These are phyloP conservation scores for Blastomussa wellsi DNA, from an alignment of 92 coral and sea anemone species.

Conservation along the genomic window DNA sequence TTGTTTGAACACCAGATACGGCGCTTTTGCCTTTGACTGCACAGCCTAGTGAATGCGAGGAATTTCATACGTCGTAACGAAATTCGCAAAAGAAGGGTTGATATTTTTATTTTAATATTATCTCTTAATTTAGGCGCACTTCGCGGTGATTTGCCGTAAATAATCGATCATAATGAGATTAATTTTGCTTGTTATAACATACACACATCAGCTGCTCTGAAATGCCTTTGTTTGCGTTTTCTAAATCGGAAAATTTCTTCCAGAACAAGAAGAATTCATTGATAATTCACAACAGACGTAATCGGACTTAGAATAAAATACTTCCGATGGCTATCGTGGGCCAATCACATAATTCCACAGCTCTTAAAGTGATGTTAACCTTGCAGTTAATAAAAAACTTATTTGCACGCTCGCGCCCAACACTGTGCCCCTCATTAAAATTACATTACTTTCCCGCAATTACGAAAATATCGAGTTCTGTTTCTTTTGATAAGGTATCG, in stretches of 20 bases:
- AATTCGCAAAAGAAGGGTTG: conserved; percentile 19
- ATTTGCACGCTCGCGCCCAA: conserved; percentile 32
- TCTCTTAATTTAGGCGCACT: conserved; percentile 32
- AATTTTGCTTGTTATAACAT: conserved; percentile 75
- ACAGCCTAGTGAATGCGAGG: not conserved
- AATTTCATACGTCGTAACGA: conserved; percentile 26
- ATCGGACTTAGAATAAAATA: not conserved
- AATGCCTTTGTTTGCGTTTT: conserved; percentile 55
- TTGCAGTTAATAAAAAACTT: conserved; percentile 21
- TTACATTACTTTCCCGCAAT: conserved; percentile 52
- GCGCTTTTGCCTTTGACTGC: conserved; percentile 3
- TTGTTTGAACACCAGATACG: not conserved
- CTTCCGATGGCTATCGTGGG: not conserved
- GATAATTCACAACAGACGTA: conserved; percentile 7
- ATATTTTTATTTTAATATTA: conserved; percentile 14
- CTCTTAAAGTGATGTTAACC: conserved; percentile 5
- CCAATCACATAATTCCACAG: conserved; percentile 2
- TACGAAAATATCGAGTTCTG: conserved; percentile 55
- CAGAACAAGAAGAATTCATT: not conserved
- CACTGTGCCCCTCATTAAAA: conserved; percentile 46
- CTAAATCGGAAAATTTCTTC: conserved; percentile 2
- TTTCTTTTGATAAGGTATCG: conserved; percentile 58
- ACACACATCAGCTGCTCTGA: conserved; percentile 70
- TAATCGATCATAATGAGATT: conserved; percentile 82
- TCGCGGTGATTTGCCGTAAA: conserved; percentile 53